Evolutionary conservation across 2,113 vertebrate species (phyloP).

Genomic region (Argyrosomus japonicus): DNA sequence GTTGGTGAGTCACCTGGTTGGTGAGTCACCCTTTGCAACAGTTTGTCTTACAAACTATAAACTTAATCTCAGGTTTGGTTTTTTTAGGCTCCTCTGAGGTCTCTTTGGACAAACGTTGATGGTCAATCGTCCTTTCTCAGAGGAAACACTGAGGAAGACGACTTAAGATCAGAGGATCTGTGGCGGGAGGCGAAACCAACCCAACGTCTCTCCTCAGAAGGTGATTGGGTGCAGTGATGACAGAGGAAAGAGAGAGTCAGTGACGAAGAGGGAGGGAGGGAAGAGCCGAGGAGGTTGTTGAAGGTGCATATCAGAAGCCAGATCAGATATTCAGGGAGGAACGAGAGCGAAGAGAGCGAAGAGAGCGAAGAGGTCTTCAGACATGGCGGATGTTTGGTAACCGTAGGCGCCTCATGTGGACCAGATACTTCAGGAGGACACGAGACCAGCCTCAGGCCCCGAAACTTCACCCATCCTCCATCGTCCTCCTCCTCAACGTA

Average conservation of each 20-base stretch:
- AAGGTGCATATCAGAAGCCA: conserved; percentile 22
- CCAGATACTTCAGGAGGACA: conserved; percentile 4
- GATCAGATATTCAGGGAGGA: conserved; percentile 23
- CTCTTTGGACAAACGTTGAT: not conserved
- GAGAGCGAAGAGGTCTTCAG: not conserved
- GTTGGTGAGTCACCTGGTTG: conserved; percentile 30
- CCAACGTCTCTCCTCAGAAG: not conserved
- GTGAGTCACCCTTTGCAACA: not conserved
- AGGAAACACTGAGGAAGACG: not conserved
- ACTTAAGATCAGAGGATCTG: not conserved
- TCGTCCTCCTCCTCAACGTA: not conserved
- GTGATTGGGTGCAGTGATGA: conserved; percentile 42
- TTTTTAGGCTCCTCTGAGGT: not conserved
- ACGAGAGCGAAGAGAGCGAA: not conserved
- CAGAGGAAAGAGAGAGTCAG: conserved; percentile 28
- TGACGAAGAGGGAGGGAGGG: conserved; percentile 24
- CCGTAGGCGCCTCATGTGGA: conserved; percentile 44
- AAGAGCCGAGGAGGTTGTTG: not conserved
- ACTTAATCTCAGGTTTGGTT: not conserved
- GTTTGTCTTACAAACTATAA: not conserved
- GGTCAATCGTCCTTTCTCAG: not conserved
- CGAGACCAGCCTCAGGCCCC: conserved; percentile 33
- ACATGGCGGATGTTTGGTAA: conserved; percentile 38
- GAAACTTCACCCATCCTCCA: conserved; percentile 29
- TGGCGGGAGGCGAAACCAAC: conserved; percentile 14